phyloP scores from a whole-genome alignment of 1,140 invertebrate genomes.

The Acromyrmex heyeri region DNA sequence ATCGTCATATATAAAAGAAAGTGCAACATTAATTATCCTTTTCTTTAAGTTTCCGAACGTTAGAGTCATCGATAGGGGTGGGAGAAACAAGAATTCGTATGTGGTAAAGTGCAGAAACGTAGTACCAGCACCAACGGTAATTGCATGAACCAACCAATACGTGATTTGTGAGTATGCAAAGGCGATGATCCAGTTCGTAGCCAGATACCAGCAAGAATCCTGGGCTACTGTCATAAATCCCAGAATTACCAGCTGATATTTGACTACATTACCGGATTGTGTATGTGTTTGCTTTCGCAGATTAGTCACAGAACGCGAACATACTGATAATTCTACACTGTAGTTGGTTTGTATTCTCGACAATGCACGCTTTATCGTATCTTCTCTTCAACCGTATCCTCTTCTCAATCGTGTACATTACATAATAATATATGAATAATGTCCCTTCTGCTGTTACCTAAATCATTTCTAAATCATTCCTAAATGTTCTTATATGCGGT shows the following conservation, averaged over 20 bases:
- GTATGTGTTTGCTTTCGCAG: slow-evolving; percentile 78
- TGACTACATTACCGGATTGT: slow-evolving; percentile 88
- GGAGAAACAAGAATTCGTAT: slow-evolving; percentile 69
- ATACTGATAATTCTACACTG: slow-evolving; percentile 73
- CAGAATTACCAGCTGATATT: slow-evolving; percentile 99
- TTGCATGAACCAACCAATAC: slow-evolving; percentile 82
- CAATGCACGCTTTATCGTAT: slow-evolving; percentile 5
- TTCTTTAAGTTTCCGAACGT: background rate
- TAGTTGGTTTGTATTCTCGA: slow-evolving; percentile 10
- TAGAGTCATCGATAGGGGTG: slow-evolving; percentile 6
- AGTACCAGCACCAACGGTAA: slow-evolving; percentile 83
- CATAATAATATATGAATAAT: background rate
- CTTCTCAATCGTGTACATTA: background rate
- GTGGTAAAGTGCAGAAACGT: slow-evolving; percentile 68
- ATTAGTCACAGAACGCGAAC: slow-evolving; percentile 84
- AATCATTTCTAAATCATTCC: background rate
- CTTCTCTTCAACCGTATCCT: background rate
- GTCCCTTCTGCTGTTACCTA: slow-evolving; percentile 1
- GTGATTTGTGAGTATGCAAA: slow-evolving; percentile 84
- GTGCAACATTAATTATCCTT: slow-evolving; percentile 12
- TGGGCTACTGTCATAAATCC: slow-evolving; percentile 89
- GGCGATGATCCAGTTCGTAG: slow-evolving; percentile 86
- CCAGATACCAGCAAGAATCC: slow-evolving; percentile 94
- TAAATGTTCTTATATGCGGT: background rate
- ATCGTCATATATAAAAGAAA: background rate